phyloP scores from a whole-genome alignment of 2,797 vertebrate species.

The Chelmon rostratus region DNA sequence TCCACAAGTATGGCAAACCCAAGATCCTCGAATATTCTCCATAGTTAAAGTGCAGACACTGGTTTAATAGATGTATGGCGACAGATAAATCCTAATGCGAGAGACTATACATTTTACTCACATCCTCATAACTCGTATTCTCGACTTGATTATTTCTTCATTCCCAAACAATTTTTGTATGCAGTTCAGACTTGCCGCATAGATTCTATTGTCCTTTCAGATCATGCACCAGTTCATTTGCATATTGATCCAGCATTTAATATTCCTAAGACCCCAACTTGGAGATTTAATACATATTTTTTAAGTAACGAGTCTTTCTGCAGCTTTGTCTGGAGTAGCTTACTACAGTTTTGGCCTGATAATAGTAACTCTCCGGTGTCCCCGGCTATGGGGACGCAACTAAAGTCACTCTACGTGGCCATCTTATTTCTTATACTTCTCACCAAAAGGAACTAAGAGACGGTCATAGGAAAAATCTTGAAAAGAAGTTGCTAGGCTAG shows the following conservation, averaged over 20 bases:
- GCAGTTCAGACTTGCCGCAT: not conserved
- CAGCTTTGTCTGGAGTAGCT: not conserved
- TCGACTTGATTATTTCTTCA: not conserved
- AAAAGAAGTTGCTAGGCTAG: not conserved
- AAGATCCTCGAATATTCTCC: not conserved
- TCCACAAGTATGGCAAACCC: not conserved
- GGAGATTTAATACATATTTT: not conserved
- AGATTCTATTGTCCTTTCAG: not conserved
- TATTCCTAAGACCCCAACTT: not conserved
- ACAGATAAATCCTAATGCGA: too few relatives aligned
- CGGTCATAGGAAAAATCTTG: not conserved
- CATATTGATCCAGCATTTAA: not conserved
- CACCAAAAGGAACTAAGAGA: not conserved
- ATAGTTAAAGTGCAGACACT: not conserved
- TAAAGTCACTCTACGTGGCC: too few relatives aligned
- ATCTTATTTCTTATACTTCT: not conserved
- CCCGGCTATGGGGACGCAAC: too few relatives aligned
- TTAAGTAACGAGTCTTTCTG: not conserved
- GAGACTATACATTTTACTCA: not conserved
- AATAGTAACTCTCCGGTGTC: conserved; percentile 2
- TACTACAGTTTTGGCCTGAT: not conserved
- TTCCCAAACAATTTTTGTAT: not conserved
- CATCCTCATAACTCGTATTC: not conserved
- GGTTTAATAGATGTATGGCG: too few relatives aligned
- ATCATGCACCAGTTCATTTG: not conserved